phyloP scores from a whole-genome alignment of 1,140 invertebrate genomes.

The Sitodiplosis mosellana region DNA sequence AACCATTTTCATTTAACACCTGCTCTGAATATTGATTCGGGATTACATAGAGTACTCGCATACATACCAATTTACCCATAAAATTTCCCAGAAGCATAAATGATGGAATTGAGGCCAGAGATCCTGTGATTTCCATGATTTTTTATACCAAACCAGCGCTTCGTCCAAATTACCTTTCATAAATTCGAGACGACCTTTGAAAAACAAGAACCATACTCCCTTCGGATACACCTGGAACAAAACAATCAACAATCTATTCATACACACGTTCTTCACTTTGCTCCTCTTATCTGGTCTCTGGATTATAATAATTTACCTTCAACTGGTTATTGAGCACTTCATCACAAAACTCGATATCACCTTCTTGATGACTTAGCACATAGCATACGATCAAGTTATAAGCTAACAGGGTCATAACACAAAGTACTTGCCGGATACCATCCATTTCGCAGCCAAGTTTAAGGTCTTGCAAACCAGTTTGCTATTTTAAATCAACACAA shows the following conservation, averaged over 20 bases:
- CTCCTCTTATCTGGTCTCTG: constrained; percentile 26
- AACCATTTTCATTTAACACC: too few species aligned
- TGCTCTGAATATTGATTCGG: too few species aligned
- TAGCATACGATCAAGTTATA: constrained; percentile 75
- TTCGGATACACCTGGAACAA: constrained; percentile 44
- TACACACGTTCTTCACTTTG: not conserved
- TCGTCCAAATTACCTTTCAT: constrained; percentile 59
- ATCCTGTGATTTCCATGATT: constrained; percentile 66
- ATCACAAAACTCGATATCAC: constrained; percentile 57
- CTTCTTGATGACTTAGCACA: constrained; percentile 59
- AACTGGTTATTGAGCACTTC: constrained; percentile 46
- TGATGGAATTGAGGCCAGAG: constrained; percentile 91
- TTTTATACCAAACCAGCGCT: constrained; percentile 59
- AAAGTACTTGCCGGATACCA: constrained; percentile 68
- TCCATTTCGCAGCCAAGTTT: constrained; percentile 45
- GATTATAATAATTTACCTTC: constrained; percentile 23
- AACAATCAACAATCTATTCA: constrained; percentile 3
- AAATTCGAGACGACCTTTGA: constrained; percentile 69
- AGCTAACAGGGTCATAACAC: constrained; percentile 60
- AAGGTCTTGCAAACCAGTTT: constrained; percentile 55
- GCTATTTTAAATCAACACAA: constrained; percentile 27
- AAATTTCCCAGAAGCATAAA: constrained; percentile 86
- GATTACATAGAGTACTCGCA: too few species aligned
- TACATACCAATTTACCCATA: constrained; percentile 69
- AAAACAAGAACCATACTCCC: constrained; percentile 85